Evolutionary conservation across 1,140 invertebrate genomes (phyloP), one percentile per base, ranked within the genome.

Genomic region (Calliopsis andreniformis): DNA sequence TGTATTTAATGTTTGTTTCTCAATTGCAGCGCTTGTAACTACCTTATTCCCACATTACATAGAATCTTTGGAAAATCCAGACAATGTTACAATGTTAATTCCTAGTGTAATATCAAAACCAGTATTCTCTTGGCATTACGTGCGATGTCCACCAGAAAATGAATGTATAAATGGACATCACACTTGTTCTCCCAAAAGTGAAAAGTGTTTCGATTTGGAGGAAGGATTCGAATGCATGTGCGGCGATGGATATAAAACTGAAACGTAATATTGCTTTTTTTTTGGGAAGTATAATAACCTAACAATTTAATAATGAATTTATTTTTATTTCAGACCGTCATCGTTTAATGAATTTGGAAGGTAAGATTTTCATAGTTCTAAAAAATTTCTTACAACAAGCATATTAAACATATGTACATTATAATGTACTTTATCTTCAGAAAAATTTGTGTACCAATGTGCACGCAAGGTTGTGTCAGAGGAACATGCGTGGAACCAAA

Each of bases 101-200:
- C 85, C 87, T 10, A 18, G 85, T 8, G 35, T 30, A 28, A 14
- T 87, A 23, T 88, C 90, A 0, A 93, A 93, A 71, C 88, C 92
- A 2, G 93, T 91, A 3, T 95, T 95, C 82, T 94, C 94, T 0
- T 99, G 98, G 97, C 94, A 97, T 78, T 99, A 98, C 85, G 94
- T 96, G 0, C 93, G 94, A 43, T 98, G 98, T 91, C 98, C 98
- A 2, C 95, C 95, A 0, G 98, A 99, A 92, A 97, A 99, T 89
- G 98, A 99, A 91, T 99, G 98, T 89, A 88, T 93, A 30, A 99
- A 99, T 89, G 94, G 94, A 14, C 98, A 99, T 90, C 98, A 99
- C 87, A 96, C 95, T 32, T 99, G 98, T 90, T 95, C 98, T 88
- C 91, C 94, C 0, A 93, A 95, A 39, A 98, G 97, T 23, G 97